Conservation (phyloP, 2,113 vertebrate genomes). For the Muscicapa adusta region DNA sequence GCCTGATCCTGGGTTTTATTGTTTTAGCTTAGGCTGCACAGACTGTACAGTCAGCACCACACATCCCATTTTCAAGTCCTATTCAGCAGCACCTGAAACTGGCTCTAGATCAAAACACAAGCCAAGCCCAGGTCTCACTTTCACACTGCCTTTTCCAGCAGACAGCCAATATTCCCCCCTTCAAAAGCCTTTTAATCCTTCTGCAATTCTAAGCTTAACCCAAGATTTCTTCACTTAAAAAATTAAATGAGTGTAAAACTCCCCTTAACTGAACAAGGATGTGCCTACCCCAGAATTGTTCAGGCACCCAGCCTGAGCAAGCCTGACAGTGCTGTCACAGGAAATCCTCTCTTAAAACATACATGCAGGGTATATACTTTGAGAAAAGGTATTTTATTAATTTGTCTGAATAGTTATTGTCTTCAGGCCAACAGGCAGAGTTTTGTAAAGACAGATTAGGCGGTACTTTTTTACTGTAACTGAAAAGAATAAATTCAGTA, state of each 20-base stretch:
- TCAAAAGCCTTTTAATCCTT: not conserved
- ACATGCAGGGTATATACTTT: not conserved
- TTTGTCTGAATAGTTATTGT: not conserved
- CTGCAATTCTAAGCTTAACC: not conserved
- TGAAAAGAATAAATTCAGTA: not conserved
- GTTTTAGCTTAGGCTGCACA: not conserved
- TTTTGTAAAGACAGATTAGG: not conserved
- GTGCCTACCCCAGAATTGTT: not conserved
- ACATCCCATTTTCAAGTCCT: not conserved
- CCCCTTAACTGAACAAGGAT: not conserved
- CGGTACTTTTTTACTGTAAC: not conserved
- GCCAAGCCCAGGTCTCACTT: not conserved
- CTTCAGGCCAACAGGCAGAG: not conserved
- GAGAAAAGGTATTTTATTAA: not conserved
- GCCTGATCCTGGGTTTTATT: not conserved
- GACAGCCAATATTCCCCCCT: not conserved
- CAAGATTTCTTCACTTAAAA: not conserved
- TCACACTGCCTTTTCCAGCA: not conserved
- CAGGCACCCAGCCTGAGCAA: not conserved
- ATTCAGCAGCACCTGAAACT: conserved; percentile 13
- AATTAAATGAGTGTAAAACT: not conserved
- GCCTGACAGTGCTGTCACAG: not conserved
- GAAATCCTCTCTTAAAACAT: not conserved
- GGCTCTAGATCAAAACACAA: not conserved
- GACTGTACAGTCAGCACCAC: not conserved